Conservation (phyloP, 2,888 invertebrate genomes). For the Resseliella maxima region DNA sequence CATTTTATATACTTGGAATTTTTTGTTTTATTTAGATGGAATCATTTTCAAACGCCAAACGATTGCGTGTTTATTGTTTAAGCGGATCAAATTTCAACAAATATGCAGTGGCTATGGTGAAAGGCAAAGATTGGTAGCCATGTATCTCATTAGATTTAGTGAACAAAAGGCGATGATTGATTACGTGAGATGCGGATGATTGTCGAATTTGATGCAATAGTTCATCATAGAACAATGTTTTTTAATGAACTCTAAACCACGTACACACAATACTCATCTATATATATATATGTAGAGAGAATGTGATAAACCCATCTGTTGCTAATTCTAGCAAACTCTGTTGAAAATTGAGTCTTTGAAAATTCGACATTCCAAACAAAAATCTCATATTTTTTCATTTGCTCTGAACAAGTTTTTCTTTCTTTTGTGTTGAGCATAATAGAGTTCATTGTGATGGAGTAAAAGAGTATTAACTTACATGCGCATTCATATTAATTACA, state of each 20-base stretch:
- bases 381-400: background rate
- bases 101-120: background rate
- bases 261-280: background rate
- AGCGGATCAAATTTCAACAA: slow-evolving; percentile 20
- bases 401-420: background rate
- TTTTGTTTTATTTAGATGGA: background rate
- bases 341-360: background rate
- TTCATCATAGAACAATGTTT: background rate
- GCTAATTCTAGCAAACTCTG: background rate
- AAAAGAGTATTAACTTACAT: background rate
- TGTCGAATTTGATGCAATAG: slow-evolving; percentile 10
- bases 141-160: background rate
- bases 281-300: too few species aligned
- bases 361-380: background rate
- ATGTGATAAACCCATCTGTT: background rate
- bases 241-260: slow-evolving; percentile 13
- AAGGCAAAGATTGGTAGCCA: background rate
- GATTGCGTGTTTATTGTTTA: slow-evolving; percentile 8
- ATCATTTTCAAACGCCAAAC: background rate
- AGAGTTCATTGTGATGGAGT: background rate
- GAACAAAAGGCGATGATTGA: slow-evolving; percentile 22
- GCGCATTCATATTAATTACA: background rate
- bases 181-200: background rate
- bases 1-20: background rate
- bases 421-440: background rate